A percentile compares a stretch with the other conserved stretches of the same genome.
Conservation (phyloP, 2,888 invertebrate genomes). For the Plutella xylostella region DNA sequence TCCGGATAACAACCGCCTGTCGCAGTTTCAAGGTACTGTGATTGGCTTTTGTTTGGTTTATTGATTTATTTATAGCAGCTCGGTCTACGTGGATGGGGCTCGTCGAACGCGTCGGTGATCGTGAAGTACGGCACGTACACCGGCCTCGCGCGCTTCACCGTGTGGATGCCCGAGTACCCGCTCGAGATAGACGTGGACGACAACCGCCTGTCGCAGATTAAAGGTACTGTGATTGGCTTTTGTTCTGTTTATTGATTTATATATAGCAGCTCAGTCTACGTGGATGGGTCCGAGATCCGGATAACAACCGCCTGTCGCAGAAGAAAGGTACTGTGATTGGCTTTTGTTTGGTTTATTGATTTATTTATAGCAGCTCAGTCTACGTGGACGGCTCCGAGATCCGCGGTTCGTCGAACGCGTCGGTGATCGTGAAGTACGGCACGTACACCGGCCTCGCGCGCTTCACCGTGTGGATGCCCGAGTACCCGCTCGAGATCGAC, state of each 20-base stretch:
- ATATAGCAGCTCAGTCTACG: constrained; percentile 96
- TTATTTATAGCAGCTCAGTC: constrained; percentile 95
- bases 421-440: constrained; percentile 92
- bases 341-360: too few species aligned
- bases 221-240: too few species aligned
- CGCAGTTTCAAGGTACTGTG: too few species aligned
- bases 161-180: constrained; percentile 97
- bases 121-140: constrained; percentile 94
- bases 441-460: constrained; percentile 89
- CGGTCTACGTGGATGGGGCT: constrained; percentile 96
- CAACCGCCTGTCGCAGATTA: constrained; percentile 90
- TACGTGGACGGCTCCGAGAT: constrained; percentile 97
- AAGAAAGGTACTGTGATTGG: too few species aligned
- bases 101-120: constrained; percentile 93
- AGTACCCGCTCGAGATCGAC: constrained; percentile 90
- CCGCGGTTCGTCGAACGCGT: constrained; percentile 93
- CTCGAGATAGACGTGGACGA: constrained; percentile 91
- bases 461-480: constrained; percentile 97
- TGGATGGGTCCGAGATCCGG: constrained; percentile 92
- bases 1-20: too few species aligned
- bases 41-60: too few species aligned
- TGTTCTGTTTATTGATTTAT: too few species aligned
- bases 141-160: constrained; percentile 88
- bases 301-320: too few species aligned
- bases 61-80: too few species aligned